Evolutionary conservation across 2,113 vertebrate species (phyloP).

Genomic region (Pleuronectes platessa): DNA sequence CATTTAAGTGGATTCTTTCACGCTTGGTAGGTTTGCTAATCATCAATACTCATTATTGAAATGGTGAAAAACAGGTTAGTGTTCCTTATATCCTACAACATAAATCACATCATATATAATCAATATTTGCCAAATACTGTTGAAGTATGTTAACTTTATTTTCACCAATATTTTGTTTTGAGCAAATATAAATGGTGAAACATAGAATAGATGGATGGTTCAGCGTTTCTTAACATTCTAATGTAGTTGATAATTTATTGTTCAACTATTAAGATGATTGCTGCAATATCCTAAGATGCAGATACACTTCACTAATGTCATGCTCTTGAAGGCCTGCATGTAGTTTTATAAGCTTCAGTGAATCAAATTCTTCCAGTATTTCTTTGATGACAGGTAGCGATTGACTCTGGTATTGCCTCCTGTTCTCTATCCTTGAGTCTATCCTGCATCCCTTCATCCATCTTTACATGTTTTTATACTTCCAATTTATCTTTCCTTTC

Average conservation of each 20-base stretch:
- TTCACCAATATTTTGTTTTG: neutral
- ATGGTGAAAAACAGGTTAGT: neutral
- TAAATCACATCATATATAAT: too few species aligned
- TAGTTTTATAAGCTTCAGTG: neutral
- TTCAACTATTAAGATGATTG: too few species aligned
- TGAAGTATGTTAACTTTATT: neutral
- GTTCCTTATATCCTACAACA: neutral
- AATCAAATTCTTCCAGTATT: neutral
- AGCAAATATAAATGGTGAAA: too few species aligned
- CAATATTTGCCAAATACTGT: neutral
- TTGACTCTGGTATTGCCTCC: neutral
- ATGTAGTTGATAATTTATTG: too few species aligned
- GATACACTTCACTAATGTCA: too few species aligned
- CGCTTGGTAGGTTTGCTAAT: neutral
- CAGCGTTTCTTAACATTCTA: too few species aligned
- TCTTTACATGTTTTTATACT: neutral
- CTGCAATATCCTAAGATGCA: too few species aligned
- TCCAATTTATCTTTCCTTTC: constrained; percentile 4
- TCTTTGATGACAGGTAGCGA: neutral
- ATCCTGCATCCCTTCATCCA: neutral
- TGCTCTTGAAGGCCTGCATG: neutral
- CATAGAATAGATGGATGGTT: too few species aligned
- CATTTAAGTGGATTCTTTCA: neutral
- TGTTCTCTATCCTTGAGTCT: neutral
- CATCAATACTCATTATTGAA: neutral